Base-by-base conservation (phyloP, 2,888 invertebrate species). In the Nysson spinosus region DNA sequence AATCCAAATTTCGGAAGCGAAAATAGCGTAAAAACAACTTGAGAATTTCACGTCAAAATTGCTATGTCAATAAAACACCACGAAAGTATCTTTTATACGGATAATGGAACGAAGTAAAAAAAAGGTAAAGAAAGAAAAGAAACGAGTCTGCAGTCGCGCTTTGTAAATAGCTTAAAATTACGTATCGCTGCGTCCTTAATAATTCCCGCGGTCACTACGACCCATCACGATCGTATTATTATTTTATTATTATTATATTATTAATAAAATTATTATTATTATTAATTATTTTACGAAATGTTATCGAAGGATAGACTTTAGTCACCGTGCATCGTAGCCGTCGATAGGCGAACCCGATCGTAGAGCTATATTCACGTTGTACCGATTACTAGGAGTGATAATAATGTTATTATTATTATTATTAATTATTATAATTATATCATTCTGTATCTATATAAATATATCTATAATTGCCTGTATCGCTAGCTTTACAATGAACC, bases 111-210 rank as follows among this genome's bases (percentile, higher is more conserved):
- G 11, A 11, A 7, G 14, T 7, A 35, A 46, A 16, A 28, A 20
- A 30, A 26, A 30, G 17, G 26, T 26, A 22, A 43, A 39, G 30
- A 19, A 20, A 39, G 26, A 34, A 55, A 67, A 60, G 62, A 73
- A 78, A 80, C 79, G 81, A 83, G 82, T 81, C 80, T 83, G 83
- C 81, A 82, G 81, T 85, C 82, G 83, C 80, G 82, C 84, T 85
- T 87, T 87, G 86, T 87, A 87, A 60, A 87, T 87, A 87, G 63
- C 76, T 75, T 63, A 57, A 52, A 50, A 44, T 61, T 60, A 46
- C 77, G 70, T 82, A 79, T 81, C 37, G 57, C 52, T 54, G 54
- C 55, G 55, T 68, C 58, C 60, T 72, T 70, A 75, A 68, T 74
- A 75, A n/a, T 75, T 75, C 72, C 71, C 72, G 60, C 65, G 52